Conservation (phyloP, 2,888 invertebrate genomes). For the Ditylenchus weischeri region DNA sequence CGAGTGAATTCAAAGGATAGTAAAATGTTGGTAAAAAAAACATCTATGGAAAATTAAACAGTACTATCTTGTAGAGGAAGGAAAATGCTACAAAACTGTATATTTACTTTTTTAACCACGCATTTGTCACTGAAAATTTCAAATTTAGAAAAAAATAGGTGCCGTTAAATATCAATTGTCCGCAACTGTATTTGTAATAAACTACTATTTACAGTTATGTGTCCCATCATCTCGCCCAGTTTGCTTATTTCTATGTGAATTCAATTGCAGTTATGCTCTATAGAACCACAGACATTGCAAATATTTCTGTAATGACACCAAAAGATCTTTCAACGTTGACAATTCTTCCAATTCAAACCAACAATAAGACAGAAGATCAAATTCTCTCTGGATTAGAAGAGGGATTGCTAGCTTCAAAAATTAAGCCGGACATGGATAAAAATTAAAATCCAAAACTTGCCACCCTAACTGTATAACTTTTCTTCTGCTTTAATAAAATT, state of each 20-base stretch:
- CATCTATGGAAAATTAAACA: too few species aligned
- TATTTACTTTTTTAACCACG: too few species aligned
- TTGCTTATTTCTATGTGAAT: constrained; percentile 23
- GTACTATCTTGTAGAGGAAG: too few species aligned
- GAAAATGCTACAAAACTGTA: too few species aligned
- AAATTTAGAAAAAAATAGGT: too few species aligned
- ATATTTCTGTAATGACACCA: neutral
- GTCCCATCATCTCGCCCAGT: constrained; percentile 17
- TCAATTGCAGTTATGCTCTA: constrained; percentile 21
- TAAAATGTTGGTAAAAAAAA: too few species aligned
- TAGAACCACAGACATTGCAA: constrained; percentile 9
- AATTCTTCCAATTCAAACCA: neutral
- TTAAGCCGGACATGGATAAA: too few species aligned
- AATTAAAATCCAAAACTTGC: neutral
- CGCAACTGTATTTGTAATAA: too few species aligned
- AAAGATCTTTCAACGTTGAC: neutral
- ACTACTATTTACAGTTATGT: constrained; percentile 9
- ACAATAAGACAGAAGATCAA: neutral
- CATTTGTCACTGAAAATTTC: too few species aligned
- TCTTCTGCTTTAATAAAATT: neutral
- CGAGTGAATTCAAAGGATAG: too few species aligned
- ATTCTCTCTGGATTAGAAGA: neutral
- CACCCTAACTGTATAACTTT: neutral
- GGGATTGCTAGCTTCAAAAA: neutral
- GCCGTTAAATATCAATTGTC: too few species aligned